Base-by-base conservation (phyloP, 2,888 invertebrate species). In the Agonum fuliginosum region DNA sequence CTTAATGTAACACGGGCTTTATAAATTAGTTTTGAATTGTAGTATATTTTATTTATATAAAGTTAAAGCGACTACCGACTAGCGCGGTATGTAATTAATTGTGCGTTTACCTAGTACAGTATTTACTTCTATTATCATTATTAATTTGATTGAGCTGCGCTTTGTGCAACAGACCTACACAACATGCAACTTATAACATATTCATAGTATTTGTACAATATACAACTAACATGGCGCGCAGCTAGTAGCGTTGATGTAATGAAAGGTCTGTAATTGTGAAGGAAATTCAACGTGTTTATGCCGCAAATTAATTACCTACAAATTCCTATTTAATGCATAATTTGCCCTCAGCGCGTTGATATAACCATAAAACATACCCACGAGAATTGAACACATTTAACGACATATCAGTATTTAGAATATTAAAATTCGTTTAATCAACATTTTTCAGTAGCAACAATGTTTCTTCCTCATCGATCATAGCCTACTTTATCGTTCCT, bases 141-240 rank as follows among this genome's bases (percentile, higher is more conserved):
- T 54, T 54, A 48, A 10, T 48, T 48, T 48, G 48, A 48, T 48
- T 48, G 48, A 6, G 24, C 12, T 24, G 22, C 12, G 54, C 24
- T 22, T 54, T 22, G 54, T 54, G 37, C n/a, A 54, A 54, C 24
- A 27, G 62, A 34, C 17, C 10, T 14, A 3, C 10, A 12, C 30
- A 62, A 62, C n/a, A 3, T 19, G 19, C 30, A 62, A 62, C 62
- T 62, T 62, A 62, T 62, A 37, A 62, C 34, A 62, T 62, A 62
- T 62, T 62, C 62, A 62, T 27, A 1, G 62, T 62, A 62, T 62
- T 62, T 62, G 3, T 17, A 34, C 62, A 62, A 30, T 34, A 62
- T 34, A 62, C 30, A 34, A 19, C 30, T 17, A 62, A 72, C 19
- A 46, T 34, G 30, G 17, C 10, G 8, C 10, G 34, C 34, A 10